Evolutionary conservation across 2,113 vertebrate genomes (phyloP).

Genomic region (Cottus gobio): DNA sequence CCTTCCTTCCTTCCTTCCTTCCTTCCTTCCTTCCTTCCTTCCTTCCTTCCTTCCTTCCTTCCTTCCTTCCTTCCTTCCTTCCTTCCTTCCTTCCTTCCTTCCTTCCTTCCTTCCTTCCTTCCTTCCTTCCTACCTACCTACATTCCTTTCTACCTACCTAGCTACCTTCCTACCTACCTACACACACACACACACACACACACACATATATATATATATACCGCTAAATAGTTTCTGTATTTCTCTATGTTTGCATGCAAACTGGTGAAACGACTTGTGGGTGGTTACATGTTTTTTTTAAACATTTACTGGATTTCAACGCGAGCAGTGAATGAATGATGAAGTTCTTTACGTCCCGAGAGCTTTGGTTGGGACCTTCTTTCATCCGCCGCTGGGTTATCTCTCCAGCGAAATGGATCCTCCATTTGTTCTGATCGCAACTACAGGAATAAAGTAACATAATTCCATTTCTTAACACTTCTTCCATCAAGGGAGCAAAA

Average conservation of each 20-base stretch:
- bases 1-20: too few species aligned
- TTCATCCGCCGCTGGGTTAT: constrained; percentile 5
- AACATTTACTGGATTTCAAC: neutral
- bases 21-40: too few species aligned
- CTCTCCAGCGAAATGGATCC: constrained; percentile 27
- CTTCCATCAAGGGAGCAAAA: neutral
- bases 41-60: too few species aligned
- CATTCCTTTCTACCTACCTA: too few species aligned
- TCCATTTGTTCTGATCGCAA: neutral
- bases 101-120: too few species aligned
- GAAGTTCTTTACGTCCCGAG: constrained; percentile 3
- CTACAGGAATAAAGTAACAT: neutral
- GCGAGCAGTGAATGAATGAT: constrained; percentile 31
- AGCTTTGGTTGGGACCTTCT: constrained; percentile 8
- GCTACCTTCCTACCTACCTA: too few species aligned
- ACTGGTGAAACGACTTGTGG: neutral
- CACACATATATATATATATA: neutral
- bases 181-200: too few species aligned
- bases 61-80: too few species aligned
- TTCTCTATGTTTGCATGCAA: neutral
- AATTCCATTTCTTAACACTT: neutral
- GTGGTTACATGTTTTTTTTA: constrained; percentile 11
- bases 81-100: too few species aligned
- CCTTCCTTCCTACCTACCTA: too few species aligned
- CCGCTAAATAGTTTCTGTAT: neutral